phyloP scores from a whole-genome alignment of 2,888 invertebrate species.

The Drosophila macrospina region DNA sequence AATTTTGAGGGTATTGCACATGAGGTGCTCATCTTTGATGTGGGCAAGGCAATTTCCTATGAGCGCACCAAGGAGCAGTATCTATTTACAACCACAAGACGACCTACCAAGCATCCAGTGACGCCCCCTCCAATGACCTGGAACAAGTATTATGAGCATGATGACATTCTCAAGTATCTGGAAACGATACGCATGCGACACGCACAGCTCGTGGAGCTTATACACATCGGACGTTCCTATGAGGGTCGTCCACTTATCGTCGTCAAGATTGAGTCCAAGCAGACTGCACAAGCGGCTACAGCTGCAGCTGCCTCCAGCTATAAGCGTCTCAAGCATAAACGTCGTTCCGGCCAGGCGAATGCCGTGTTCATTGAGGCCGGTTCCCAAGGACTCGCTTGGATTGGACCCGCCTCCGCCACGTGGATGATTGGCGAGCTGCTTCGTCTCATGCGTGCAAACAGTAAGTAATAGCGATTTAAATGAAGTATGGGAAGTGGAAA shows the following conservation, averaged over 20 bases:
- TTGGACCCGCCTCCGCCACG: constrained; percentile 91
- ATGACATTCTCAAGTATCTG: constrained; percentile 89
- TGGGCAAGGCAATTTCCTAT: constrained; percentile 90
- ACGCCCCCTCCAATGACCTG: constrained; percentile 87
- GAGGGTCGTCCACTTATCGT: constrained; percentile 90
- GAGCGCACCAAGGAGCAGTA: constrained; percentile 88
- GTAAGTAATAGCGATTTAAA: constrained; percentile 81
- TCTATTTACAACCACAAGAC: constrained; percentile 70
- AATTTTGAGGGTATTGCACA: constrained; percentile 88
- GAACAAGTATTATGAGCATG: constrained; percentile 90
- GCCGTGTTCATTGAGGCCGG: constrained; percentile 94
- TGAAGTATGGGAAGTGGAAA: too few relatives aligned
- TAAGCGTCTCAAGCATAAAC: constrained; percentile 76
- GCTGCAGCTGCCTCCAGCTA: constrained; percentile 64
- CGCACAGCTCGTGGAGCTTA: constrained; percentile 88
- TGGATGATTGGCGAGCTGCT: constrained; percentile 90
- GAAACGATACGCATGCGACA: constrained; percentile 89
- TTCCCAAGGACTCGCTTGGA: constrained; percentile 92
- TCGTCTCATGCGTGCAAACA: constrained; percentile 87
- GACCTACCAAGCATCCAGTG: constrained; percentile 46
- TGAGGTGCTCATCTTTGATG: constrained; percentile 89
- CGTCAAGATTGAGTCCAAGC: constrained; percentile 88
- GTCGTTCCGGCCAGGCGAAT: constrained; percentile 88
- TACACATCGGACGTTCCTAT: constrained; percentile 90
- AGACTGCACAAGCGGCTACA: constrained; percentile 62